Base-by-base conservation (phyloP, 2,113 vertebrate species). In the Semicossyphus pulcher region DNA sequence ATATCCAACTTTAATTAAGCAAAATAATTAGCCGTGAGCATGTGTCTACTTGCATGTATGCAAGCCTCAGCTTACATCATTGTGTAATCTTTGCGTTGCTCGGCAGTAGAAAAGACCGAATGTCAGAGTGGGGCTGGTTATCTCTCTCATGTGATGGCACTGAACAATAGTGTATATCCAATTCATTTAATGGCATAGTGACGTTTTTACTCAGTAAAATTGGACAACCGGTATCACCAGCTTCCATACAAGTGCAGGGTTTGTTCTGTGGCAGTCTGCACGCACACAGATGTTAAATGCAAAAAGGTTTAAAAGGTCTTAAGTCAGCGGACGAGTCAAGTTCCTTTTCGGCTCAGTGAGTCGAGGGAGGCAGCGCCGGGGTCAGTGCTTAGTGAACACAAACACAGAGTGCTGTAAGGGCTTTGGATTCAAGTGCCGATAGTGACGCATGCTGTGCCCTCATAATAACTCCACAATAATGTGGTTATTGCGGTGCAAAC, bases 111-210 rank as follows among this genome's bases (percentile, higher is more conserved):
- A 49, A 15, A 11, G 20, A 49, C 20, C 31, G 9, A 58, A 78
- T 9, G 59, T 37, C 57, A 53, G 57, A 49, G 28, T n/a, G 25
- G 49, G 67, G 62, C 75, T 51, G 32, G 10, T 76, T 64, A 41
- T 47, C 62, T 47, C 75, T 58, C 54, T 70, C 66, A 86, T 81
- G 64, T 66, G 76, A 80, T 71, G 75, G 36, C 26, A 39, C 67
- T 56, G 44, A 78, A 80, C 62, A 79, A 72, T 10, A 76, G 42
- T 5, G 48, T 10, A 12, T 57, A 36, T 84, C 75, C 62, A 80
- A 74, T 85, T 66, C 39, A 52, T 51, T 52, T 84, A 58, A 78
- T 61, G 52, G 59, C 4, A 72, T 60, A 70, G 70, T 54, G 83
- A 76, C 81, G 54, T 42, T 10, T 41, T 80, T n/a, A 45, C 49